Evolutionary conservation across 2,888 invertebrate genomes (phyloP).

Genomic region (Neelides folsomi): DNA sequence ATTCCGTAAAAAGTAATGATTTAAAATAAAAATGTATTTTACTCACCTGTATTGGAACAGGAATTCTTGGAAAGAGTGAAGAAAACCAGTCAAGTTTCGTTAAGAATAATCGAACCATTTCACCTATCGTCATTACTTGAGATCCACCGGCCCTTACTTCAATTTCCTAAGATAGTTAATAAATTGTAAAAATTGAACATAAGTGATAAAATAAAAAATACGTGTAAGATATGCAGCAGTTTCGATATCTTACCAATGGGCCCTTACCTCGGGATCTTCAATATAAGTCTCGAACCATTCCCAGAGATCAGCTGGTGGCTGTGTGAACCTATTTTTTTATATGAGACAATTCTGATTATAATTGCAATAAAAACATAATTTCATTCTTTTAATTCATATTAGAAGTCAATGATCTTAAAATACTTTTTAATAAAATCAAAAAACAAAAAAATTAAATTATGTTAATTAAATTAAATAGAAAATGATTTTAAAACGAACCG

Average conservation of each 20-base stretch:
- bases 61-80: slow-evolving; percentile 94
- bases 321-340: slow-evolving; percentile 82
- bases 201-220: slow-evolving; percentile 2
- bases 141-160: slow-evolving; percentile 98
- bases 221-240: neutral
- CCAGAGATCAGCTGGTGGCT: slow-evolving; percentile 87
- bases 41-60: slow-evolving; percentile 70
- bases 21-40: neutral
- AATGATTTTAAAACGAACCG: slow-evolving; percentile 41
- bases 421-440: slow-evolving; percentile 1
- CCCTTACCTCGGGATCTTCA: slow-evolving; percentile 49
- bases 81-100: slow-evolving; percentile 98
- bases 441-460: slow-evolving; percentile 4
- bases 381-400: no score
- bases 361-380: no score
- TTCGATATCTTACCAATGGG: slow-evolving; percentile 14
- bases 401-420: no score
- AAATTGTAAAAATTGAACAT: neutral
- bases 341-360: no score
- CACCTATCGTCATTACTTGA: slow-evolving; percentile 80
- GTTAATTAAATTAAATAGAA: neutral
- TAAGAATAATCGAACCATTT: slow-evolving; percentile 79
- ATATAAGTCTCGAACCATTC: slow-evolving; percentile 95
- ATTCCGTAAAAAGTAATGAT: slow-evolving; percentile 2
- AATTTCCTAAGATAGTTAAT: slow-evolving; percentile 50